Percentiles rank a stretch among this genome's conserved stretches.
Evolutionary conservation across 2,113 vertebrate species (phyloP).

Genomic region (Cercopithecus mona): DNA sequence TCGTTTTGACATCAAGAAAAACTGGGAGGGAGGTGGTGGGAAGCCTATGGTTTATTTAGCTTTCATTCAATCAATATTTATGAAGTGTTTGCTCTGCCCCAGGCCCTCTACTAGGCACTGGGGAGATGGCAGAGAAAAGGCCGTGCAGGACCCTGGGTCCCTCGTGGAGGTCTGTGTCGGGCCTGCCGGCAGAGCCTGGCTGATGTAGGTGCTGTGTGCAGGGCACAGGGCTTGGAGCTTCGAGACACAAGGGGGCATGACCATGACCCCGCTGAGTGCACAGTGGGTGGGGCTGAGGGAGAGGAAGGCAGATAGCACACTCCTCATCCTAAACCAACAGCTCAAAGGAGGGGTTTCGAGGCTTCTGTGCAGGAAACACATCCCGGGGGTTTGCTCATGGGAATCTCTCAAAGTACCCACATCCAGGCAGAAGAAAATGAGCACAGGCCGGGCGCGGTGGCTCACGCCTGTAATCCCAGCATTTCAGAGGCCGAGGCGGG

Average conservation of each 20-base stretch:
- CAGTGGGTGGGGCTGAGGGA: accelerated
- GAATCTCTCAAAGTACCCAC: accelerated
- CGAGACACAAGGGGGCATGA: accelerated
- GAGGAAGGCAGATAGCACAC: accelerated
- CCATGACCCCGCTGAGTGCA: accelerated
- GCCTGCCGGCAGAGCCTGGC: accelerated
- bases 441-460: not conserved
- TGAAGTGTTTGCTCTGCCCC: accelerated
- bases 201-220: accelerated
- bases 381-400: accelerated
- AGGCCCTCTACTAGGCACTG: not conserved
- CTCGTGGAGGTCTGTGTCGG: accelerated
- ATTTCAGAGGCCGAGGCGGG: no score
- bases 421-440: accelerated
- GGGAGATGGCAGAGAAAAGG: accelerated
- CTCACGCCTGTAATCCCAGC: no score
- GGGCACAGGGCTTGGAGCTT: not conserved
- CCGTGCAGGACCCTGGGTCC: accelerated
- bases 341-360: not conserved
- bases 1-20: not conserved
- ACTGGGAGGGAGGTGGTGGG: not conserved
- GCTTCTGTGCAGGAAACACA: not conserved
- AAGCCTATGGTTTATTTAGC: not conserved
- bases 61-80: not conserved
- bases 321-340: accelerated